phyloP scores from a whole-genome alignment of 2,797 vertebrate genomes.

The Amblyopsis hoosieri region DNA sequence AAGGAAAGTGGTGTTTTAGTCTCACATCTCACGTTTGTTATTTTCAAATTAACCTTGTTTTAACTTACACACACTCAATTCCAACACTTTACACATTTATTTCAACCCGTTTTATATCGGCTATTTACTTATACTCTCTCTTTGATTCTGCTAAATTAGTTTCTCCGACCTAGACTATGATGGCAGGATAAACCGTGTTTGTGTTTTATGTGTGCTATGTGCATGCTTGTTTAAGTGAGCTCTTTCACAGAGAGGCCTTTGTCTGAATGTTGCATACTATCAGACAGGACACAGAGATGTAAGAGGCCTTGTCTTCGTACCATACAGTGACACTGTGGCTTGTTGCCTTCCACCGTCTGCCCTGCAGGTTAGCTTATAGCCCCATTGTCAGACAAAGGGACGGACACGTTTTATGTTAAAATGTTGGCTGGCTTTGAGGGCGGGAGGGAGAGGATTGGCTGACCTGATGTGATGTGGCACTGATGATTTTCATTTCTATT shows the following conservation, averaged over 20 bases:
- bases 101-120: background rate
- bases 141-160: slow-evolving; percentile 20
- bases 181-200: slow-evolving; percentile 31
- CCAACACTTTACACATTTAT: background rate
- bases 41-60: slow-evolving; percentile 51
- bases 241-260: background rate
- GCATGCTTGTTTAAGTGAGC: slow-evolving; percentile 19
- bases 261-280: background rate
- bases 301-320: slow-evolving; percentile 15
- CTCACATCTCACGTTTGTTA: too few species aligned
- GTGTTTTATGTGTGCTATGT: slow-evolving; percentile 17
- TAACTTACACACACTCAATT: background rate
- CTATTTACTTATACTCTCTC: slow-evolving; percentile 17
- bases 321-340: slow-evolving; percentile 15
- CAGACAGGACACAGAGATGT: slow-evolving; percentile 19
- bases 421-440: too few species aligned
- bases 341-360: background rate
- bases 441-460: too few species aligned
- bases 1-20: too few species aligned
- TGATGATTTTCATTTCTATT: background rate
- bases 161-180: slow-evolving; percentile 26
- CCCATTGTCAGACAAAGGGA: background rate
- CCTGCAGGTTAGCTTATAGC: slow-evolving; percentile 14
- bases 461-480: too few species aligned
- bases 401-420: background rate